Evolutionary conservation across 2,797 vertebrate genomes (phyloP).

Genomic region (Trachurus trachurus): DNA sequence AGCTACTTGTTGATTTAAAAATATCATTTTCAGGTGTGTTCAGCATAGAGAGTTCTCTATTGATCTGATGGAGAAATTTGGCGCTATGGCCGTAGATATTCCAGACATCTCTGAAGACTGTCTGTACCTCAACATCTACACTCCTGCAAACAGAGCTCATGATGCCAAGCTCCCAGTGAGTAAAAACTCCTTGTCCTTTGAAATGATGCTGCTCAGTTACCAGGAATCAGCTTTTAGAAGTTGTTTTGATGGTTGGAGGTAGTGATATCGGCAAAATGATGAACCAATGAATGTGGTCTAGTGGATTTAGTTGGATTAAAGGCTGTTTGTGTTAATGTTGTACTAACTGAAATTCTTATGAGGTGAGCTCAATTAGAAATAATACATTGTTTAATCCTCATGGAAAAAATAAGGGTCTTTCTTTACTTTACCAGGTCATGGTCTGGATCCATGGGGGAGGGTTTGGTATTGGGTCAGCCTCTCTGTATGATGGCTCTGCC

Average conservation of each 20-base stretch:
- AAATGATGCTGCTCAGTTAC: background rate
- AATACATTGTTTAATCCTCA: background rate
- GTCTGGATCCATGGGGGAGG: slow-evolving; percentile 89
- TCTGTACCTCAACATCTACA: slow-evolving; percentile 87
- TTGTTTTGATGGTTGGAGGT: background rate
- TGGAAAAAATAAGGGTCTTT: slow-evolving; percentile 6
- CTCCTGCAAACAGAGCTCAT: slow-evolving; percentile 73
- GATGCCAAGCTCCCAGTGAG: slow-evolving; percentile 81
- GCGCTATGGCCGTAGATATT: rapidly evolving
- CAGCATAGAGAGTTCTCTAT: slow-evolving; percentile 5
- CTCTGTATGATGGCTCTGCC: slow-evolving; percentile 80
- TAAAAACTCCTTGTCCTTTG: background rate
- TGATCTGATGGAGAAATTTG: rapidly evolving
- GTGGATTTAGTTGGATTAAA: background rate
- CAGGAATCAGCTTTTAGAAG: too few species aligned
- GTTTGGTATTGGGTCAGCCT: slow-evolving; percentile 70
- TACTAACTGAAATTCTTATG: background rate
- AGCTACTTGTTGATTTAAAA: background rate
- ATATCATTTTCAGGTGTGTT: slow-evolving; percentile 74
- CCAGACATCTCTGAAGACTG: slow-evolving; percentile 86
- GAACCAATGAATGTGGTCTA: too few species aligned
- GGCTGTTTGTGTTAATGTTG: background rate
- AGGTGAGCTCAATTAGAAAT: background rate
- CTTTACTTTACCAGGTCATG: slow-evolving; percentile 85
- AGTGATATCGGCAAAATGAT: background rate